These are phyloP conservation scores for Chironomus striatipennis DNA, from an alignment of 1,140 invertebrate species.

Conservation along the genomic window DNA sequence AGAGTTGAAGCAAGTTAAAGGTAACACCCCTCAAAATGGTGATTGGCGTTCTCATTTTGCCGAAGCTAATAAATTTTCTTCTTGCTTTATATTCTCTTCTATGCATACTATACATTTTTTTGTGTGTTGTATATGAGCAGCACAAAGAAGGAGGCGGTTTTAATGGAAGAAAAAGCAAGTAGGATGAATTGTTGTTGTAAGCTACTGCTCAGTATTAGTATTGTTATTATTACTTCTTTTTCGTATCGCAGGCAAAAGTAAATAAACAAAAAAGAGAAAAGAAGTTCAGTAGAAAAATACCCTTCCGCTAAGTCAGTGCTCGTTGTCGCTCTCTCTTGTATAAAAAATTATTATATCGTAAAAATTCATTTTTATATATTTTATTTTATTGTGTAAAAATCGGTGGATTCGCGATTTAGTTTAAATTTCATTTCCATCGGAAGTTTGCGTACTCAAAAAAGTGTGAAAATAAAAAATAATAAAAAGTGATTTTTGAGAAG, in stretches of 20 bases:
- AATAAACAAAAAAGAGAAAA: conserved; percentile 14
- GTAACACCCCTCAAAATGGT: neutral
- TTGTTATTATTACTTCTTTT: neutral
- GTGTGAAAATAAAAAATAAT: neutral
- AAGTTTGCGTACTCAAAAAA: neutral
- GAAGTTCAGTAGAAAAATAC: conserved; percentile 21
- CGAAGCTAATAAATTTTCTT: conserved; percentile 18
- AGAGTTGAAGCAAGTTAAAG: neutral
- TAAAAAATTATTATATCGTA: neutral
- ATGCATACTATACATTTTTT: neutral
- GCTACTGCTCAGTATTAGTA: too few relatives aligned
- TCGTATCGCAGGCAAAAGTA: neutral
- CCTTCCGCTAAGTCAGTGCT: conserved; percentile 3
- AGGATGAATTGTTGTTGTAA: neutral
- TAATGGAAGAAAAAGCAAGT: neutral
- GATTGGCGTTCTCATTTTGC: conserved; percentile 19
- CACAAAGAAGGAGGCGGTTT: conserved; percentile 4
- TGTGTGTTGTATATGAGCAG: neutral
- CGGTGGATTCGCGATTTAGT: neutral
- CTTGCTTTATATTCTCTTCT: neutral
- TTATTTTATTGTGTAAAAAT: neutral
- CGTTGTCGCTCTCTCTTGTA: neutral
- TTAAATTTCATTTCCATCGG: too few relatives aligned
- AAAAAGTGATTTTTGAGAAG: neutral
- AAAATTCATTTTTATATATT: too few relatives aligned